Evolutionary conservation across 92 coral and sea anemone genomes (phyloP).

Genomic region (Heliopora coerulea): DNA sequence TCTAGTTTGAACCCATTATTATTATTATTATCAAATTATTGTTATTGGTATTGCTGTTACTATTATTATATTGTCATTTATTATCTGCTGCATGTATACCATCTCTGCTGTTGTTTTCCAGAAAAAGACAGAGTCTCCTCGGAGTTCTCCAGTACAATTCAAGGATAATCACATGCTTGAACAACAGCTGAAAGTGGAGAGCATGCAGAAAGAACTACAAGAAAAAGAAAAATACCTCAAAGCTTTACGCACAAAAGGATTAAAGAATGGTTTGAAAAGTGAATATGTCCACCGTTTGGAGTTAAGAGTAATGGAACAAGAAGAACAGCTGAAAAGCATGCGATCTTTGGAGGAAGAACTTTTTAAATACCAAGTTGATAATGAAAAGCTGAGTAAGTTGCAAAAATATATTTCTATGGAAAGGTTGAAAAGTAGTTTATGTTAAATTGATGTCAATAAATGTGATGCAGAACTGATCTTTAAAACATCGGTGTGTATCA

Average conservation of each 20-base stretch:
- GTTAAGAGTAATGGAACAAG: constrained; percentile 73
- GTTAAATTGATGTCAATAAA: too few species aligned
- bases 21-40: too few species aligned
- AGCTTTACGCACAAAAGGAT: constrained; percentile 54
- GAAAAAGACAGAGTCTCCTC: constrained; percentile 16
- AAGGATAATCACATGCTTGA: constrained; percentile 31
- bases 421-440: too few species aligned
- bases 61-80: too few species aligned
- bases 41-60: too few species aligned
- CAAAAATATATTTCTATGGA: too few species aligned
- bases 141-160: constrained; percentile 11
- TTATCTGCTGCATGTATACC: too few species aligned
- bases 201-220: constrained; percentile 73
- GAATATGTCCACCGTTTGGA: constrained; percentile 66
- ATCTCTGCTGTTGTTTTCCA: constrained; percentile 1
- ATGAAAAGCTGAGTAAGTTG: constrained; percentile 76
- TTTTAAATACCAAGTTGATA: constrained; percentile 61
- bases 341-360: constrained; percentile 67
- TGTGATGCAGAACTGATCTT: too few species aligned
- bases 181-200: constrained; percentile 82
- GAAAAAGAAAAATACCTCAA: constrained; percentile 71
- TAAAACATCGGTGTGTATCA: too few species aligned
- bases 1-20: too few species aligned
- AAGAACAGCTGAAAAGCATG: constrained; percentile 62
- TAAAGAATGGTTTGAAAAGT: constrained; percentile 44